These are phyloP conservation scores for Orgyia antiqua DNA, from an alignment of 2,888 invertebrate species.

Conservation along the genomic window DNA sequence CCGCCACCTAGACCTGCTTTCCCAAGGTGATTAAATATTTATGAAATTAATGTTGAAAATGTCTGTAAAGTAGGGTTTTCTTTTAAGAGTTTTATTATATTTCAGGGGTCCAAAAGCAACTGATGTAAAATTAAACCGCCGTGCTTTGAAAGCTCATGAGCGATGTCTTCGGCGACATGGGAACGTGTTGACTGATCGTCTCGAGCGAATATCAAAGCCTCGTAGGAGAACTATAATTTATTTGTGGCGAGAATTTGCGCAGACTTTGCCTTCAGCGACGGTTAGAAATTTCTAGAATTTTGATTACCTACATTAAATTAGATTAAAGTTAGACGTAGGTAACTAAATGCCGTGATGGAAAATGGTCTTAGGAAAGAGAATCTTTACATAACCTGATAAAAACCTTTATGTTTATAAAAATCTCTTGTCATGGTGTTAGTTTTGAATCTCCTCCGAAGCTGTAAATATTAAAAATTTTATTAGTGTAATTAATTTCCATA, in stretches of 20 bases:
- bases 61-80: background rate
- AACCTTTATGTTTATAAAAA: too few species aligned
- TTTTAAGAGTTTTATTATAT: background rate
- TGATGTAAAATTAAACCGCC: slow-evolving; percentile 47
- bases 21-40: too few species aligned
- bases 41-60: background rate
- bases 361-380: too few species aligned
- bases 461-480: too few species aligned
- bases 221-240: slow-evolving; percentile 47
- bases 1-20: slow-evolving; percentile 54
- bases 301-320: too few species aligned
- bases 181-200: slow-evolving; percentile 53
- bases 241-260: slow-evolving; percentile 56
- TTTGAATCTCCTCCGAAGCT: too few species aligned
- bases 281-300: slow-evolving; percentile 36
- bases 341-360: too few species aligned
- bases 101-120: slow-evolving; percentile 60
- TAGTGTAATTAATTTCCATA: too few species aligned
- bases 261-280: slow-evolving; percentile 51
- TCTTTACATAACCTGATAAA: too few species aligned
- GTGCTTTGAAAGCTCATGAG: slow-evolving; percentile 42
- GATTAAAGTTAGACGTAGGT: too few species aligned
- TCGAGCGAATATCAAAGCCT: slow-evolving; percentile 59
- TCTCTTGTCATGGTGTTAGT: too few species aligned
- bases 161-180: slow-evolving; percentile 54